Evolutionary conservation across 2,797 vertebrate species (phyloP), one percentile per base, ranked within the genome.

Genomic region (Parotocinclus haroldoi): DNA sequence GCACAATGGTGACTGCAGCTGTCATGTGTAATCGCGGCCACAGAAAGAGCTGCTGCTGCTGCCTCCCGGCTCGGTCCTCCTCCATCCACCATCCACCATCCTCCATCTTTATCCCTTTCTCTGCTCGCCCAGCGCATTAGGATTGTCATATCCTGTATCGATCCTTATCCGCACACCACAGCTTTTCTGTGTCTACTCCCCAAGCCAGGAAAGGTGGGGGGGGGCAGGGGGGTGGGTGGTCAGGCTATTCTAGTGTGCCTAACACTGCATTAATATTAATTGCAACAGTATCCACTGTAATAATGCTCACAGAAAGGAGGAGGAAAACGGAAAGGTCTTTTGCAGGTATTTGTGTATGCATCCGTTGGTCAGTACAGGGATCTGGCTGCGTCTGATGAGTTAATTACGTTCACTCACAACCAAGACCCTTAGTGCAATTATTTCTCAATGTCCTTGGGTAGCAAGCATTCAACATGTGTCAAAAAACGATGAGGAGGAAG

Each of bases 261-360:
- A 86, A 88, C 80, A 87, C 83, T 81, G 75, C 87, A 89, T 90
- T 88, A 88, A 91, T 91, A 88, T 90, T 87, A 89, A 90, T 87
- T 89, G 88, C 83, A 61, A 83, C 82, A 83, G 81, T 81, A 88
- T 82, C 84, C 77, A 78, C 79, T 84, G 79, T 74, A 79, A 84
- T 85, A 84, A 84, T 79, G 82, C 69, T 82, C 79, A 84, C 78
- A 82, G 11, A 9, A 55, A 11, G 45, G 48, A 53, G 49, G 18
- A 13, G n/a, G n/a, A n/a, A n/a, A n/a, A n/a, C n/a, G n/a, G n/a
- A n/a, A n/a, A n/a, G n/a, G n/a, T n/a, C 17, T 42, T 51, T 52
- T 54, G 10, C 63, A 59, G 44, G 45, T 60, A 71, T 60, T 54
- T 50, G 18, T 10, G 40, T 8, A 6, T 19, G 39, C 49, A 49